phyloP scores from a whole-genome alignment of 2,888 invertebrate genomes.

The Metacarcinus magister region DNA sequence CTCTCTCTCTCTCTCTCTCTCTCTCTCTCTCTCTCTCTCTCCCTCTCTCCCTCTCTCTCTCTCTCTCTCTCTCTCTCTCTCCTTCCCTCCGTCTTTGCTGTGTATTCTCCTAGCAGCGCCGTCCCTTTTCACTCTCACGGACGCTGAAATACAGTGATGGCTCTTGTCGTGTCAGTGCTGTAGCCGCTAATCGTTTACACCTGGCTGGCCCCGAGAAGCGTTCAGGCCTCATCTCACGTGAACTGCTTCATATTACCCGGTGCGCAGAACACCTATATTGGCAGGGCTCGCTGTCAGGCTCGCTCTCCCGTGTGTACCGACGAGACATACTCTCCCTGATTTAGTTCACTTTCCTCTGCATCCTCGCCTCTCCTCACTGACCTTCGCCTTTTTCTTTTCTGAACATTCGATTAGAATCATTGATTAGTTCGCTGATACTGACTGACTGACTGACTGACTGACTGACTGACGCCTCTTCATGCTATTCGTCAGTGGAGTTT shows the following conservation, averaged over 20 bases:
- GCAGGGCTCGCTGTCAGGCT: not conserved
- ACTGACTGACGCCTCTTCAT: not conserved
- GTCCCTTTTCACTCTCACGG: not conserved
- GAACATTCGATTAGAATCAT: not conserved
- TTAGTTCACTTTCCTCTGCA: not conserved
- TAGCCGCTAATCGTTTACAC: constrained; percentile 51
- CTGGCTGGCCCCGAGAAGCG: constrained; percentile 1
- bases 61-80: too few relatives aligned
- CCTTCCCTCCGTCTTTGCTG: too few relatives aligned
- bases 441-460: not conserved
- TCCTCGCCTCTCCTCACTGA: not conserved
- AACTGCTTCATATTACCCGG: not conserved
- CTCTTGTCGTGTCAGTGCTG: constrained; percentile 40
- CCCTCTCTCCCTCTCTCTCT: not conserved
- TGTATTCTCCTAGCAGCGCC: not conserved
- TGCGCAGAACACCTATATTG: constrained; percentile 30
- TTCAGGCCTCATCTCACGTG: constrained; percentile 46
- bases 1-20: constrained; percentile 7
- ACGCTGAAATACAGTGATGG: constrained; percentile 36
- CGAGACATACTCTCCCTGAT: not conserved
- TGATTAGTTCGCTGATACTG: too few relatives aligned
- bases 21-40: constrained; percentile 10
- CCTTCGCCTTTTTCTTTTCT: not conserved
- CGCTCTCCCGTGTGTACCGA: not conserved
- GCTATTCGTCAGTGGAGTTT: too few relatives aligned